Evolutionary conservation across 2,888 invertebrate genomes (phyloP).

Genomic region (Caradrina kadenii): DNA sequence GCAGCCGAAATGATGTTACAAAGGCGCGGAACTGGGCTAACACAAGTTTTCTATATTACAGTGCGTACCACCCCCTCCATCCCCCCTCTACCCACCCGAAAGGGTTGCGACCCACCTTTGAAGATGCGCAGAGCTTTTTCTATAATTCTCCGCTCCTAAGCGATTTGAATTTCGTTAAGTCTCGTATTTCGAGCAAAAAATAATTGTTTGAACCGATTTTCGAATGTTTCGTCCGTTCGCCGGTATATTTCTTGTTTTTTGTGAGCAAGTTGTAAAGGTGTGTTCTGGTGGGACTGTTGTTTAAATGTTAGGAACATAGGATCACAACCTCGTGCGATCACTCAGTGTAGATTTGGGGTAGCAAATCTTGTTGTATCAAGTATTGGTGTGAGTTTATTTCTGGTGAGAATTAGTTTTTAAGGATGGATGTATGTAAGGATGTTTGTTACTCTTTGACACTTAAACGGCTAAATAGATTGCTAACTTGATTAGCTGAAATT

Average conservation of each 20-base stretch:
- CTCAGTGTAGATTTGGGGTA: too few relatives aligned
- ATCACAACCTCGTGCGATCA: too few relatives aligned
- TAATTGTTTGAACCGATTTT: conserved; percentile 88
- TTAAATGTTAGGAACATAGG: background rate
- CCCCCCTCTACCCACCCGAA: conserved; percentile 63
- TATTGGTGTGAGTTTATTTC: too few relatives aligned
- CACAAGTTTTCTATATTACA: conserved; percentile 91
- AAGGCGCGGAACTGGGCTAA: conserved; percentile 91
- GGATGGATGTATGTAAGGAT: too few relatives aligned
- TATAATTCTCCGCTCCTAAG: conserved; percentile 89
- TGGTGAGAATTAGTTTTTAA: too few relatives aligned
- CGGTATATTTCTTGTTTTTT: conserved; percentile 73
- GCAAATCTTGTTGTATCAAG: too few relatives aligned
- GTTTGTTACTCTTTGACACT: too few relatives aligned
- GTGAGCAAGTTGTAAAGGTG: conserved; percentile 64
- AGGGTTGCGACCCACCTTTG: conserved; percentile 89
- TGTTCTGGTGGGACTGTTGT: conserved; percentile 60
- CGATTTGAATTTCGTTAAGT: conserved; percentile 90
- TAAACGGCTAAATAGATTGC: too few relatives aligned
- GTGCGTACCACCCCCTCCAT: conserved; percentile 80
- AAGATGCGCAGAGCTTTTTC: conserved; percentile 90
- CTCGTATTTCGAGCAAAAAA: conserved; percentile 89
- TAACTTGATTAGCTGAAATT: too few relatives aligned
- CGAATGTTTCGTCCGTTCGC: conserved; percentile 75
- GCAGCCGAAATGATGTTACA: conserved; percentile 90